Percentiles rank a stretch among this genome's conserved stretches.
Evolutionary conservation across 2,797 vertebrate genomes (phyloP).

Genomic region (Melanotaenia parkinsoni): DNA sequence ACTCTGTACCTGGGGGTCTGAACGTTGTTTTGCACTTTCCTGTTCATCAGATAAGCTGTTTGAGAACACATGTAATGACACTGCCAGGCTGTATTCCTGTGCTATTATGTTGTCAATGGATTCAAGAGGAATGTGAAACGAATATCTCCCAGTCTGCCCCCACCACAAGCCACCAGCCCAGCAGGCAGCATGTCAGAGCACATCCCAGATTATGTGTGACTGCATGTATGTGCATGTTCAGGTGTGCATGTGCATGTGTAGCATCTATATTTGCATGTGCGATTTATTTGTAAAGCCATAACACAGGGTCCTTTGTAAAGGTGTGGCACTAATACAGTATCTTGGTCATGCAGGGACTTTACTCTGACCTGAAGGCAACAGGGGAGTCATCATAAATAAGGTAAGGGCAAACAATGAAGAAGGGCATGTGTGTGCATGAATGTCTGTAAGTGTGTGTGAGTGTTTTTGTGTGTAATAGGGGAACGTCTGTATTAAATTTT

Average conservation of each 20-base stretch:
- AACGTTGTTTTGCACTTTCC: background rate
- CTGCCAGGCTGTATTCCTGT: constrained; percentile 43
- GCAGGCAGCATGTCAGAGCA: constrained; percentile 69
- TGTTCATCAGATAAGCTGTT: constrained; percentile 3
- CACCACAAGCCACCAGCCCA: constrained; percentile 56
- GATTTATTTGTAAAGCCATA: constrained; percentile 57
- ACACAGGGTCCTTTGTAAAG: constrained; percentile 44
- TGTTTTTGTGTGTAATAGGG: background rate
- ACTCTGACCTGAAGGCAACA: constrained; percentile 62
- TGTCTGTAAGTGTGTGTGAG: background rate
- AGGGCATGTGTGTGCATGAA: background rate
- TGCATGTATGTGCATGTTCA: constrained; percentile 14
- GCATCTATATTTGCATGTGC: constrained; percentile 31
- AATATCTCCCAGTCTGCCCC: constrained; percentile 53
- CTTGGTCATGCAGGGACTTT: constrained; percentile 49
- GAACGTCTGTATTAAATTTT: background rate
- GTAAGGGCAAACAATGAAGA: constrained; percentile 32
- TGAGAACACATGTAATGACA: constrained; percentile 46
- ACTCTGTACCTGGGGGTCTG: background rate
- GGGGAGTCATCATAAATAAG: constrained; percentile 48
- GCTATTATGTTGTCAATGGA: constrained; percentile 73
- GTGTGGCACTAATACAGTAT: constrained; percentile 28
- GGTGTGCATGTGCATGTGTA: constrained; percentile 14
- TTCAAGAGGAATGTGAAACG: constrained; percentile 71
- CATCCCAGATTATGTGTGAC: constrained; percentile 48